Evolutionary conservation across 2,113 vertebrate genomes (phyloP).

Genomic region (Piliocolobus tephrosceles): DNA sequence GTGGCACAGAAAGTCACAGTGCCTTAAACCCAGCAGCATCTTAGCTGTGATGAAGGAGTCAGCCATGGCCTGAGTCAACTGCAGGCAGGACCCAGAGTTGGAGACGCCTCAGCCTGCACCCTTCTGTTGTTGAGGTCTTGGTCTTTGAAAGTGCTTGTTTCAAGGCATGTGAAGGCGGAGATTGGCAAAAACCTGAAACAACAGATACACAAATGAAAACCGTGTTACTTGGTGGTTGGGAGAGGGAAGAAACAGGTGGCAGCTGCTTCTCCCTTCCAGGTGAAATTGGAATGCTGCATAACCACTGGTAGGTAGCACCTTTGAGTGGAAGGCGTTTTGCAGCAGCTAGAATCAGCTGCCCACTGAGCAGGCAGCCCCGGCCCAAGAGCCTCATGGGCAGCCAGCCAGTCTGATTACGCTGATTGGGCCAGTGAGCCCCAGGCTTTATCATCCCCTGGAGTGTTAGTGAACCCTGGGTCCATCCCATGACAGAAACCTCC

Average conservation of each 20-base stretch:
- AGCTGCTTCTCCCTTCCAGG: background rate
- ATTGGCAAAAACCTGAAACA: background rate
- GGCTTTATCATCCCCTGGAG: background rate
- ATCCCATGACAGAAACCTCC: background rate
- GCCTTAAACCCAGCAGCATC: background rate
- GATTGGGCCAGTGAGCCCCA: background rate
- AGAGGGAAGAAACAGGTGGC: background rate
- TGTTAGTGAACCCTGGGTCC: background rate
- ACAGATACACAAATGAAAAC: background rate
- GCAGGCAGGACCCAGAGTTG: background rate
- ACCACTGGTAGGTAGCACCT: background rate
- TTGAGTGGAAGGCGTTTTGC: background rate
- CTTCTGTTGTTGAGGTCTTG: background rate
- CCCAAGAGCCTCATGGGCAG: background rate
- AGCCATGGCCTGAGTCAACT: background rate
- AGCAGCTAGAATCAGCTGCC: background rate
- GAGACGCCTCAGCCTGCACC: background rate
- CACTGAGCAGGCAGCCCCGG: background rate
- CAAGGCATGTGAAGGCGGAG: background rate
- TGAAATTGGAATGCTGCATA: background rate
- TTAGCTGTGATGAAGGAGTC: background rate
- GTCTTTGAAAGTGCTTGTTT: constrained; percentile 12
- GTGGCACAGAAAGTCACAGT: background rate
- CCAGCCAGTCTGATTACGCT: background rate
- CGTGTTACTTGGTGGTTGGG: background rate